These are phyloP conservation scores for Gymnothorax javanicus DNA, from an alignment of 2,797 vertebrate species.

Conservation along the genomic window DNA sequence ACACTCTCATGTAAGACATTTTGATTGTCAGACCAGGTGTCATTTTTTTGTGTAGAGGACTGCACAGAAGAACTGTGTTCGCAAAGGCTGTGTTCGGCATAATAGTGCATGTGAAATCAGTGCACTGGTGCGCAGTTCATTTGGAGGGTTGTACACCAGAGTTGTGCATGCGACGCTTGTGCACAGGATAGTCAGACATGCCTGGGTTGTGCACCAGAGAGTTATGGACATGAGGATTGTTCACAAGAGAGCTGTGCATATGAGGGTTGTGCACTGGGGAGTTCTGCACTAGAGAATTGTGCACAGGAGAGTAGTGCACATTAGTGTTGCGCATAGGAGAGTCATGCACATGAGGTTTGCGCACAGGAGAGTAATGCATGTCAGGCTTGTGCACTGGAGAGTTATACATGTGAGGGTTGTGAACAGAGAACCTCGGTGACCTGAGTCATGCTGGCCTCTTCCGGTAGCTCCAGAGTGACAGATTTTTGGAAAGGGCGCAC, in stretches of 20 bases:
- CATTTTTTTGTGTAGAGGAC: not conserved
- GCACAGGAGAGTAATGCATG: not conserved
- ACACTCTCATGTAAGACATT: not conserved
- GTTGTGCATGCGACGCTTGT: not conserved
- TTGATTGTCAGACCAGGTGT: too few relatives aligned
- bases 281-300: not conserved
- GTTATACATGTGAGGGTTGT: not conserved
- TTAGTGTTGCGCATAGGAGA: not conserved
- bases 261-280: too few relatives aligned
- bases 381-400: not conserved
- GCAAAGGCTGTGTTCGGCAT: not conserved
- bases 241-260: not conserved
- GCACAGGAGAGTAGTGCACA: not conserved
- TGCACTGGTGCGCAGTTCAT: not conserved
- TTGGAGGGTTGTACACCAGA: not conserved
- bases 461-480: constrained; percentile 3
- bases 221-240: not conserved
- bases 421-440: too few relatives aligned
- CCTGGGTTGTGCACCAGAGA: not conserved
- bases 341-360: not conserved
- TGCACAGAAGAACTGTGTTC: not conserved
- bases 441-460: not conserved
- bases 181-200: not conserved
- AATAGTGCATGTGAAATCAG: too few relatives aligned
- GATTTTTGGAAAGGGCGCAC: constrained; percentile 11